Evolutionary conservation across 1,140 invertebrate genomes (phyloP).

Genomic region (Homalodisca vitripennis): DNA sequence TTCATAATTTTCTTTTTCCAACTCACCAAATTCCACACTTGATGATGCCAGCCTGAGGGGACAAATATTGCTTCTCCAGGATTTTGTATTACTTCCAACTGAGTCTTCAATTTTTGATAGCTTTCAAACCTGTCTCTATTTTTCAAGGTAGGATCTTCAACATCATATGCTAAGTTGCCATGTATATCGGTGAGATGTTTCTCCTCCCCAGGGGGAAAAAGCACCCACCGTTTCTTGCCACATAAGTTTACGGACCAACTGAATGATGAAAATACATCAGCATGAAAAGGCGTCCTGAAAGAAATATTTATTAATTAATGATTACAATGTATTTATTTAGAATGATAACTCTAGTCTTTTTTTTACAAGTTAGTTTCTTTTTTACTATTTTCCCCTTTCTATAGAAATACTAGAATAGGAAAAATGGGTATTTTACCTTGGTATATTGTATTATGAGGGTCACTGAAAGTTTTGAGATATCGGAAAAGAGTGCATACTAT

Average conservation of each 20-base stretch:
- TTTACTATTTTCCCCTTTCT: too few relatives aligned
- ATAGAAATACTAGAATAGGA: too few relatives aligned
- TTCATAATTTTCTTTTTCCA: too few relatives aligned
- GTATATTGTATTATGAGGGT: too few relatives aligned
- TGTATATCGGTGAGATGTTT: slow-evolving; percentile 63
- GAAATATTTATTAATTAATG: slow-evolving; percentile 40
- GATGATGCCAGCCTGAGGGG: slow-evolving; percentile 95
- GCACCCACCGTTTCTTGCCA: slow-evolving; percentile 89
- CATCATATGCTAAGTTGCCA: slow-evolving; percentile 69
- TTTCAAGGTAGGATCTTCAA: slow-evolving; percentile 51
- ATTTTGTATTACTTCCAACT: slow-evolving; percentile 81
- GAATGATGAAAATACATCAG: slow-evolving; percentile 92
- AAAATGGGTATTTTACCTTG: too few relatives aligned
- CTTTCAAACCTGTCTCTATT: slow-evolving; percentile 47
- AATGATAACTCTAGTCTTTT: too few relatives aligned
- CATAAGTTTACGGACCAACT: slow-evolving; percentile 96
- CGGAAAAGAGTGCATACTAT: too few relatives aligned
- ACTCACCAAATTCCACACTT: slow-evolving; percentile 86
- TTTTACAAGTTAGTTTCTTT: too few relatives aligned
- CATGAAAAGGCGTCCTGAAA: slow-evolving; percentile 90
- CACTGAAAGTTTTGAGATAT: too few relatives aligned
- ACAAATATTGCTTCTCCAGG: slow-evolving; percentile 92
- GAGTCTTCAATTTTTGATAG: slow-evolving; percentile 49
- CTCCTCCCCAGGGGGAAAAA: slow-evolving; percentile 87
- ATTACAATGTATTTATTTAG: too few relatives aligned